These are phyloP conservation scores for Antechinus flavipes DNA, from an alignment of 2,113 vertebrate genomes.

Conservation along the genomic window DNA sequence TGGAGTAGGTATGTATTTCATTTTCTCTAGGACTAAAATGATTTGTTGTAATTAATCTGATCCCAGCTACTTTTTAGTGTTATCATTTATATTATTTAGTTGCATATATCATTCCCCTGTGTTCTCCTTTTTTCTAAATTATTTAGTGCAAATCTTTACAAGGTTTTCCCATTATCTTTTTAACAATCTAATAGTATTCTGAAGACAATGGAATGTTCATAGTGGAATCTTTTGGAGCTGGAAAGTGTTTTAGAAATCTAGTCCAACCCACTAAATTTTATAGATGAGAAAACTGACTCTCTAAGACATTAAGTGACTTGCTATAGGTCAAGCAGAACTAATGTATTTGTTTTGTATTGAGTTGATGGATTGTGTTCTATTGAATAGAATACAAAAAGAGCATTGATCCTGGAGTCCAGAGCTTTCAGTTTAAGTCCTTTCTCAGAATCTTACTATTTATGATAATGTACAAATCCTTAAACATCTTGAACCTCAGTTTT, in stretches of 20 bases:
- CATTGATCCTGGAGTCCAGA: background rate
- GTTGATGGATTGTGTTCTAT: no score
- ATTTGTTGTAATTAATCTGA: background rate
- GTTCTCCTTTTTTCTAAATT: background rate
- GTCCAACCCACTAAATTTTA: background rate
- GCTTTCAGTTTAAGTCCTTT: background rate
- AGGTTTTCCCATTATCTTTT: background rate
- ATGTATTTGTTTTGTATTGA: no score
- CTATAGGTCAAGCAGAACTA: no score
- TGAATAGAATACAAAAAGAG: no score
- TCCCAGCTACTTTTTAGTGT: background rate
- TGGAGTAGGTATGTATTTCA: background rate
- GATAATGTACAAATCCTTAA: background rate
- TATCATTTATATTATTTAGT: background rate
- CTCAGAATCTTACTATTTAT: background rate
- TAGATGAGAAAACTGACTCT: background rate
- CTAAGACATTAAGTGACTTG: background rate
- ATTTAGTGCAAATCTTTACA: background rate
- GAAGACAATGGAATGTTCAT: background rate
- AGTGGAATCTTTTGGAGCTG: background rate
- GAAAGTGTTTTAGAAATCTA: background rate
- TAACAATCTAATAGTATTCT: background rate
- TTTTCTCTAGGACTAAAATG: background rate
- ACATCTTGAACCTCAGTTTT: background rate
- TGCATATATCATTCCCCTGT: background rate